A percentile compares a stretch with the other conserved stretches of the same genome.
Evolutionary conservation across 64 coral and sea anemone species (phyloP).

Genomic region (Trachythela sp.): DNA sequence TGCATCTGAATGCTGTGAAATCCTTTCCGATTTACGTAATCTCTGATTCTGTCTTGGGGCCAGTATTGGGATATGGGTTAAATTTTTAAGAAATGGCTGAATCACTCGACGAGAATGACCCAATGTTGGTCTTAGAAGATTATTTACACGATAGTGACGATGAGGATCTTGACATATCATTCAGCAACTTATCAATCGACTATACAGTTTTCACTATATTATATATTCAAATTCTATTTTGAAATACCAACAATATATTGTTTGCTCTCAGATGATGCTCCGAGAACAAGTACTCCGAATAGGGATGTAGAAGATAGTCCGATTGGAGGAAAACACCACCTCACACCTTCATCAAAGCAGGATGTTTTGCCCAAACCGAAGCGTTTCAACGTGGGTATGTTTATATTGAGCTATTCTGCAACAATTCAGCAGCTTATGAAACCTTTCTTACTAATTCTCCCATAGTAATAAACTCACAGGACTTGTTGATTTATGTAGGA

Average conservation of each 20-base stretch:
- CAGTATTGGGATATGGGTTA: no score
- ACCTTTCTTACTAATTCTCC: no score
- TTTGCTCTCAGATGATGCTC: neutral
- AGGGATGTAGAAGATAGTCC: neutral
- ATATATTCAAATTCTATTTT: neutral
- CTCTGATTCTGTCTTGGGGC: neutral
- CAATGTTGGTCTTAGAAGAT: no score
- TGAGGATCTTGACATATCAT: no score
- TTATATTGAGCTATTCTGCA: neutral
- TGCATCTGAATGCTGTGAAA: constrained; percentile 56
- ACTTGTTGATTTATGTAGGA: no score
- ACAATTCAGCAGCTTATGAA: no score
- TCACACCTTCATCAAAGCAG: neutral
- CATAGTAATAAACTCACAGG: no score
- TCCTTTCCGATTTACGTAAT: constrained; percentile 53
- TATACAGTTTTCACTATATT: no score
- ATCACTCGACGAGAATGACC: no score
- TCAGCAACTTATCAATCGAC: no score
- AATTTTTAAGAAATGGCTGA: no score
- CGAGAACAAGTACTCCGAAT: neutral
- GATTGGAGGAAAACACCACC: neutral
- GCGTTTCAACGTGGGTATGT: neutral
- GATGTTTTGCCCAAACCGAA: neutral
- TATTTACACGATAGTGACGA: no score
- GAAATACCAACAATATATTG: neutral